A percentile compares a stretch with the other conserved stretches of the same genome.
These are phyloP conservation scores for Nipponia nippon DNA, from an alignment of 2,113 vertebrate species.

Conservation along the genomic window DNA sequence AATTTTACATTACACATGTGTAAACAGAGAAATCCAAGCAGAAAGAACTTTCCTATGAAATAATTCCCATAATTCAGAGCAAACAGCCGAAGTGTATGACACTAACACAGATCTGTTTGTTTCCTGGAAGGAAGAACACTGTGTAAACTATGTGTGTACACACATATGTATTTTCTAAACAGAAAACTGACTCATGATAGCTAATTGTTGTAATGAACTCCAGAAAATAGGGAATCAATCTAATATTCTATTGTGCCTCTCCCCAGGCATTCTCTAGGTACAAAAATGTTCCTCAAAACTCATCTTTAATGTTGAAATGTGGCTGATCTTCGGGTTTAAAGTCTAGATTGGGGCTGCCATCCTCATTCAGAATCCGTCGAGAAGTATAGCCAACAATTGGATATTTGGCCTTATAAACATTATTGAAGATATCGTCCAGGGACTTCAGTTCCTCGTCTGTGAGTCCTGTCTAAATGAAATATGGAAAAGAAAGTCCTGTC, in stretches of 20 bases:
- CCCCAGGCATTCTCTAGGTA: neutral
- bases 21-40: neutral
- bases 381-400: slow-evolving; percentile 94
- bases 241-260: neutral
- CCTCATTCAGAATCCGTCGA: slow-evolving; percentile 83
- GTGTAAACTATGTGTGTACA: neutral
- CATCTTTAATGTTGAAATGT: slow-evolving; percentile 87
- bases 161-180: neutral
- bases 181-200: neutral
- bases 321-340: slow-evolving; percentile 94
- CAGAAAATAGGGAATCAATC: neutral
- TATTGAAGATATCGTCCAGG: slow-evolving; percentile 86
- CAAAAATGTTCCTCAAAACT: slow-evolving; percentile 77
- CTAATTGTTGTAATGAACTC: neutral
- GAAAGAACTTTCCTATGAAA: neutral
- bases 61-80: neutral
- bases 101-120: neutral
- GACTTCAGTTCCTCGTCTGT: slow-evolving; percentile 82
- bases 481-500: neutral
- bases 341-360: slow-evolving; percentile 88
- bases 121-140: neutral
- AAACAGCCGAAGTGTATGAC: neutral
- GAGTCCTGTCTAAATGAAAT: slow-evolving; percentile 80
- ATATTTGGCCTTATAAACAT: slow-evolving; percentile 93
- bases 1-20: neutral